Evolutionary conservation across 2,888 invertebrate genomes (phyloP).

Genomic region (Ennomos fuscantarius): DNA sequence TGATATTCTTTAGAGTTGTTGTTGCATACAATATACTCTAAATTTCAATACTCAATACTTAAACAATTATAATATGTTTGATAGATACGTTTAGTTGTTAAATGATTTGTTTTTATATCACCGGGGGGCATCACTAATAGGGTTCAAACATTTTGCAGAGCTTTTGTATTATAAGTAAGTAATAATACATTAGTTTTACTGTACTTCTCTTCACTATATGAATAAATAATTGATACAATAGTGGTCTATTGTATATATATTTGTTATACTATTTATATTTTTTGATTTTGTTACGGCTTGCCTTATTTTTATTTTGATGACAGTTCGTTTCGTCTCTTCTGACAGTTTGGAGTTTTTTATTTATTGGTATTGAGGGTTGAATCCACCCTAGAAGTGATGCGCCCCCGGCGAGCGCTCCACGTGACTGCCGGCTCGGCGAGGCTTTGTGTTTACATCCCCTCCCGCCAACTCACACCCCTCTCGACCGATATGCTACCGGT

Average conservation of each 20-base stretch:
- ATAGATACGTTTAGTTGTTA: constrained; percentile 44
- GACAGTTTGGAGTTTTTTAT: constrained; percentile 21
- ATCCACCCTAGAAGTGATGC: constrained; percentile 81
- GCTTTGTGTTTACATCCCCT: constrained; percentile 80
- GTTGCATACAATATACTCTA: constrained; percentile 76
- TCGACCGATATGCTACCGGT: constrained; percentile 21
- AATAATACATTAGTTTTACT: background rate
- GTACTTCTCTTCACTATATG: constrained; percentile 3
- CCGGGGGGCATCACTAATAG: constrained; percentile 79
- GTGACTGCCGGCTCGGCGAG: constrained; percentile 79
- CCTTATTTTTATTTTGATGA: no score
- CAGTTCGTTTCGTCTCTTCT: background rate
- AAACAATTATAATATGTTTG: constrained; percentile 53
- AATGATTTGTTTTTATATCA: constrained; percentile 35
- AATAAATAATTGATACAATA: background rate
- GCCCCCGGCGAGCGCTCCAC: constrained; percentile 82
- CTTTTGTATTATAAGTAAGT: background rate
- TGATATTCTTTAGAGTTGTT: constrained; percentile 83
- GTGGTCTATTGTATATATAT: constrained; percentile 6
- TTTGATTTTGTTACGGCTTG: background rate
- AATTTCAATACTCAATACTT: constrained; percentile 62
- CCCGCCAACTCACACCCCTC: constrained; percentile 36
- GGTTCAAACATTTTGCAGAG: constrained; percentile 34
- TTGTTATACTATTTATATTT: constrained; percentile 22
- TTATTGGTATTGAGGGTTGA: constrained; percentile 40